Evolutionary conservation across 2,113 vertebrate species (phyloP).

Genomic region (Pavo muticus): DNA sequence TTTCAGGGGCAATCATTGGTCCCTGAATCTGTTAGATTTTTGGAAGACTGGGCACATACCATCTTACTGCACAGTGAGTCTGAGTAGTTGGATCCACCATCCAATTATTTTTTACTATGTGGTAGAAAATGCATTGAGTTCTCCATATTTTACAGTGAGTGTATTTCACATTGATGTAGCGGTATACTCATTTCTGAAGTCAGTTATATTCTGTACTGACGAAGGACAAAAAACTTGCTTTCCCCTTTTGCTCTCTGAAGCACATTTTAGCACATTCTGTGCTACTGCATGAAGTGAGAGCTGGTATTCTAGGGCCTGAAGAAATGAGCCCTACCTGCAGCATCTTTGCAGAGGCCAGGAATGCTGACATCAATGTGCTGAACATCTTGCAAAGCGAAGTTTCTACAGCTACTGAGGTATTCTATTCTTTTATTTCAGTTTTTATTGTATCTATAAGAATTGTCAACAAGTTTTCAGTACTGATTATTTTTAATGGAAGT

Average conservation of each 20-base stretch:
- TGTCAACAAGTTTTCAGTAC: background rate
- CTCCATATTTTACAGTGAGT: rapidly evolving
- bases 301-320: background rate
- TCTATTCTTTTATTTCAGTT: rapidly evolving
- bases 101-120: background rate
- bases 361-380: background rate
- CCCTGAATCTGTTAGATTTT: background rate
- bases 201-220: rapidly evolving
- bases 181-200: background rate
- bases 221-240: background rate
- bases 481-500: background rate
- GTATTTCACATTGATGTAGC: background rate
- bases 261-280: background rate
- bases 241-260: background rate
- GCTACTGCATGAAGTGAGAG: rapidly evolving
- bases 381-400: background rate
- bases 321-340: background rate
- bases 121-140: background rate
- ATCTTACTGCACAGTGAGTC: rapidly evolving
- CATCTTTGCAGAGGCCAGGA: background rate
- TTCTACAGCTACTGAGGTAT: background rate
- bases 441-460: background rate
- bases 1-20: background rate
- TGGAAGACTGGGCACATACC: background rate
- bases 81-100: background rate